These are phyloP conservation scores for Hololepta plana DNA, from an alignment of 2,888 invertebrate genomes.

Conservation along the genomic window DNA sequence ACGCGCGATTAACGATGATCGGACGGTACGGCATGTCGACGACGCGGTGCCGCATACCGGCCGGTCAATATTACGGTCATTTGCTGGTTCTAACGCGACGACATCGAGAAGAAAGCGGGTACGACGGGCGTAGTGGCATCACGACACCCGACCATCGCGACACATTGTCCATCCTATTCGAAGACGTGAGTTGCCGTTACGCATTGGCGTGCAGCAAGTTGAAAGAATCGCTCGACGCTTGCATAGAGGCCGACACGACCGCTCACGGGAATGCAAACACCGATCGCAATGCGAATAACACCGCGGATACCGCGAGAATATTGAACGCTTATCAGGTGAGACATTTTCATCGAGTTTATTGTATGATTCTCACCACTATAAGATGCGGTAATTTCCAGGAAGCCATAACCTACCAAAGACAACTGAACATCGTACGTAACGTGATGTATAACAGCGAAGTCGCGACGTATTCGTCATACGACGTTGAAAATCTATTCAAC, in stretches of 20 bases:
- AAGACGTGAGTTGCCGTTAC: slow-evolving; percentile 64
- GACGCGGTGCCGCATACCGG: slow-evolving; percentile 73
- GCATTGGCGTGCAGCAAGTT: slow-evolving; percentile 74
- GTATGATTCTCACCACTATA: too few species aligned
- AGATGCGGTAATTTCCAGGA: slow-evolving; percentile 47
- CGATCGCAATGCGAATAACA: slow-evolving; percentile 22
- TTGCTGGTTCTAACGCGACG: slow-evolving; percentile 50
- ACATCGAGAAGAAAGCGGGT: too few species aligned
- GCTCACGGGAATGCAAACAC: slow-evolving; percentile 73
- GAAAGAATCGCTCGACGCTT: slow-evolving; percentile 58
- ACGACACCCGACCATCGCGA: slow-evolving; percentile 33
- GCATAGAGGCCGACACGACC: slow-evolving; percentile 60
- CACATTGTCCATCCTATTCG: slow-evolving; percentile 49
- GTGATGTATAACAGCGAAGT: slow-evolving; percentile 58
- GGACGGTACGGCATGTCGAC: slow-evolving; percentile 85
- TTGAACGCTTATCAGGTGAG: slow-evolving; percentile 32
- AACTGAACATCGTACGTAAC: slow-evolving; percentile 66
- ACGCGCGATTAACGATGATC: slow-evolving; percentile 49
- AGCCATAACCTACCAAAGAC: slow-evolving; percentile 76
- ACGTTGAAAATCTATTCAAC: slow-evolving; percentile 5
- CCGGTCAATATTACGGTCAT: slow-evolving; percentile 89
- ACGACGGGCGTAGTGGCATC: slow-evolving; percentile 16
- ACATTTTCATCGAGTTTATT: too few species aligned
- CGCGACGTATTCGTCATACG: slow-evolving; percentile 10
- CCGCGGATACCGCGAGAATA: slow-evolving; percentile 28